A percentile compares a stretch with the other conserved stretches of the same genome.
Evolutionary conservation across 2,888 invertebrate genomes (phyloP).

Genomic region (Sarcophaga caerulescens): DNA sequence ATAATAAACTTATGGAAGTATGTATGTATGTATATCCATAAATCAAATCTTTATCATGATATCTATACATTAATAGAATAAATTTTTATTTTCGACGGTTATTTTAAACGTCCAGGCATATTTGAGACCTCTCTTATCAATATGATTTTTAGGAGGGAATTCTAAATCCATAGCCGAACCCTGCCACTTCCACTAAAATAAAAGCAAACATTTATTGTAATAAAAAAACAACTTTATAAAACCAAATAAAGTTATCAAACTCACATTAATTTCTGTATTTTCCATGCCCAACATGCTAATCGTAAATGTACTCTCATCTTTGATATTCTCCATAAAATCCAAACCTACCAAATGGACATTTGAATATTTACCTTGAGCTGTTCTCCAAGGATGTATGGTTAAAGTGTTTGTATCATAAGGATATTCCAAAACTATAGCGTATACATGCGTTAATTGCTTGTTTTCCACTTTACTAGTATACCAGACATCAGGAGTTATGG

Average conservation of each 20-base stretch:
- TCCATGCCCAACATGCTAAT: slow-evolving; percentile 83
- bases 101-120: slow-evolving; percentile 80
- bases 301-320: slow-evolving; percentile 63
- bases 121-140: slow-evolving; percentile 77
- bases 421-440: slow-evolving; percentile 88
- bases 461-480: slow-evolving; percentile 82
- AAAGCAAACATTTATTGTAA: slow-evolving; percentile 65
- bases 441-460: slow-evolving; percentile 81
- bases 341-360: slow-evolving; percentile 72
- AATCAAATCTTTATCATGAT: neutral
- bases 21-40: neutral
- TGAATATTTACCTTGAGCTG: slow-evolving; percentile 55
- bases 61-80: neutral
- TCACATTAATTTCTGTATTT: slow-evolving; percentile 72
- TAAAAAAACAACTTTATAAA: neutral
- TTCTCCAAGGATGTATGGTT: slow-evolving; percentile 81
- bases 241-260: neutral
- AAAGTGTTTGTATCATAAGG: slow-evolving; percentile 83
- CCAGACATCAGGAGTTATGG: slow-evolving; percentile 87
- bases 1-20: neutral
- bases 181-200: slow-evolving; percentile 74
- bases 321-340: slow-evolving; percentile 62
- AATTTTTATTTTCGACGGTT: slow-evolving; percentile 69
- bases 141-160: slow-evolving; percentile 78
- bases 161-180: slow-evolving; percentile 73